Evolutionary conservation across 2,888 invertebrate species (phyloP).

Genomic region (Protophormia terraenovae): DNA sequence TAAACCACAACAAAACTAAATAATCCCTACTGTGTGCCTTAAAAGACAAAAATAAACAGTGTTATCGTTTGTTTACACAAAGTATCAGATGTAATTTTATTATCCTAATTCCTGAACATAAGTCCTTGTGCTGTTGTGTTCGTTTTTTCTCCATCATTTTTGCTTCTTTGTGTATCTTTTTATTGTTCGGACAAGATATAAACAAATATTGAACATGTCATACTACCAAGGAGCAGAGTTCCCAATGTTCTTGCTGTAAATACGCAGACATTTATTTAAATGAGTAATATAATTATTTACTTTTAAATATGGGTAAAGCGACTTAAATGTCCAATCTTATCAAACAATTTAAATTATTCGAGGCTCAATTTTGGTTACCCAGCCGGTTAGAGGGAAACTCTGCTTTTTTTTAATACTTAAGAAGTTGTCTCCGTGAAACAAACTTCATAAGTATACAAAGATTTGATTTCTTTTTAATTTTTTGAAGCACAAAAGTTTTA

Average conservation of each 20-base stretch:
- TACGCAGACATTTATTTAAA: too few species aligned
- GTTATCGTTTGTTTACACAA: constrained; percentile 36
- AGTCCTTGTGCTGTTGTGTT: background rate
- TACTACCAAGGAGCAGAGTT: background rate
- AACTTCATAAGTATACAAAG: background rate
- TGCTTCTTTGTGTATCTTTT: constrained; percentile 8
- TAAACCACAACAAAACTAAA: background rate
- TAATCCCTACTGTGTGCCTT: background rate
- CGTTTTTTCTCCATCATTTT: background rate
- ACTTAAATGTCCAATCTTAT: too few species aligned
- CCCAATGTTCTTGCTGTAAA: background rate
- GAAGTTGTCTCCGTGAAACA: background rate
- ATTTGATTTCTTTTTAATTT: background rate
- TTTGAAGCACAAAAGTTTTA: background rate
- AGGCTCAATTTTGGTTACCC: too few species aligned
- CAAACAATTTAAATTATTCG: too few species aligned
- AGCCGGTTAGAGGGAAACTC: background rate
- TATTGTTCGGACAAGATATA: constrained; percentile 33
- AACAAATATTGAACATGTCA: constrained; percentile 42
- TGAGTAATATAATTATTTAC: too few species aligned
- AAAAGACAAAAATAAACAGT: constrained; percentile 20
- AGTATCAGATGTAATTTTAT: constrained; percentile 51
- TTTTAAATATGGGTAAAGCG: too few species aligned
- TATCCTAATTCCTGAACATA: constrained; percentile 38
- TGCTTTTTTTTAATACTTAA: background rate